Conservation (phyloP, 2,113 vertebrate genomes). For the Myiozetetes cayanensis region DNA sequence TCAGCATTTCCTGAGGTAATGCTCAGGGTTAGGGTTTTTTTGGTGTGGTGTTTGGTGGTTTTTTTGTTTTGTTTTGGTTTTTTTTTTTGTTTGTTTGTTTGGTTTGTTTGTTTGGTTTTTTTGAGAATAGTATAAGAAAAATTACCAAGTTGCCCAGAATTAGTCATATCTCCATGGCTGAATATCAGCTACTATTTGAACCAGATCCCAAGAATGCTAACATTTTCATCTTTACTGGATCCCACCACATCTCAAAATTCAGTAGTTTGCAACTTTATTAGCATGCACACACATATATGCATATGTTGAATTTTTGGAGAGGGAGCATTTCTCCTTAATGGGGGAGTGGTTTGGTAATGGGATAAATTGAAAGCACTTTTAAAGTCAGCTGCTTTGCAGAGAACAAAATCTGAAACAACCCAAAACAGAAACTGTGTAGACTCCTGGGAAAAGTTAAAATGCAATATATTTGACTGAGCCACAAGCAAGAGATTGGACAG, state of each 20-base stretch:
- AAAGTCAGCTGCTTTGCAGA: slow-evolving; percentile 1
- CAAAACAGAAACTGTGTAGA: not conserved
- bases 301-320: not conserved
- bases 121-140: not conserved
- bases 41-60: no score
- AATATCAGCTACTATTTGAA: not conserved
- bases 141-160: not conserved
- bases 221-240: not conserved
- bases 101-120: no score
- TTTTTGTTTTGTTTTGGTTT: no score
- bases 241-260: not conserved
- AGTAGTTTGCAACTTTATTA: not conserved
- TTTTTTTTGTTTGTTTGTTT: no score
- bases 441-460: slow-evolving; percentile 15
- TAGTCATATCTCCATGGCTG: not conserved
- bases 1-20: not conserved
- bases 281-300: not conserved
- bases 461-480: not conserved
- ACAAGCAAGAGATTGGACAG: not conserved
- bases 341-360: not conserved
- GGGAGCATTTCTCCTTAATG: not conserved
- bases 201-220: not conserved
- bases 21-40: no score
- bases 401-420: not conserved
- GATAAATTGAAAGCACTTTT: not conserved